phyloP scores from a whole-genome alignment of 2,113 vertebrate species.

The Pantherophis guttatus region DNA sequence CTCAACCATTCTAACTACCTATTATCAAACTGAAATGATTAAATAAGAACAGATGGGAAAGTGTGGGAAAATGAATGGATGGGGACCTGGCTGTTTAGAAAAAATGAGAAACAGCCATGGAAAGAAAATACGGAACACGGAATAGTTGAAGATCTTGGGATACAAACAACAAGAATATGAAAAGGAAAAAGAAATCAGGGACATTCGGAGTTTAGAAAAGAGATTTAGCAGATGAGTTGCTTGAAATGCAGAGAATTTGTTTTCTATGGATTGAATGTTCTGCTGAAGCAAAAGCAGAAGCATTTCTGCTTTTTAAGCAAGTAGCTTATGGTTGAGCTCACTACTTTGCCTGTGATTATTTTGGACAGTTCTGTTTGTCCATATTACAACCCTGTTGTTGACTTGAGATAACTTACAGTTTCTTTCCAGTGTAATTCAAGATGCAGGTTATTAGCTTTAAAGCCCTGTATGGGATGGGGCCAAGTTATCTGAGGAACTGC shows the following conservation, averaged over 20 bases:
- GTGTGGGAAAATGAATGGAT: neutral
- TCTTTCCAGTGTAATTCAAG: neutral
- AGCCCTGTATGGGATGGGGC: neutral
- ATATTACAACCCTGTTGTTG: neutral
- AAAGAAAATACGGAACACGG: neutral
- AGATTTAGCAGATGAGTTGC: neutral
- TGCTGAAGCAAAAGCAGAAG: neutral
- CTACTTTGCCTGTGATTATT: neutral
- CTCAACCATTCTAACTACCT: neutral
- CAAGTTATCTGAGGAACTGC: neutral
- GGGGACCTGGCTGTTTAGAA: neutral
- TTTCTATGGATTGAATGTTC: neutral
- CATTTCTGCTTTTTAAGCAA: neutral
- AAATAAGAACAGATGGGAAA: neutral
- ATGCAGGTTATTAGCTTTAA: neutral
- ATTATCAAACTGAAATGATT: neutral
- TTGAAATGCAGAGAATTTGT: neutral
- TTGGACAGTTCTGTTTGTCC: neutral
- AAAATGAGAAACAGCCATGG: neutral
- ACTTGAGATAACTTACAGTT: neutral
- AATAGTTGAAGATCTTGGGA: neutral
- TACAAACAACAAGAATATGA: neutral
- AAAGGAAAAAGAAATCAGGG: neutral
- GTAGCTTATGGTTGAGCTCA: neutral
- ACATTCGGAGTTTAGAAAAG: neutral